Evolutionary conservation across 2,113 vertebrate genomes (phyloP), one percentile per base, ranked within the genome.

Genomic region (Osmerus mordax): DNA sequence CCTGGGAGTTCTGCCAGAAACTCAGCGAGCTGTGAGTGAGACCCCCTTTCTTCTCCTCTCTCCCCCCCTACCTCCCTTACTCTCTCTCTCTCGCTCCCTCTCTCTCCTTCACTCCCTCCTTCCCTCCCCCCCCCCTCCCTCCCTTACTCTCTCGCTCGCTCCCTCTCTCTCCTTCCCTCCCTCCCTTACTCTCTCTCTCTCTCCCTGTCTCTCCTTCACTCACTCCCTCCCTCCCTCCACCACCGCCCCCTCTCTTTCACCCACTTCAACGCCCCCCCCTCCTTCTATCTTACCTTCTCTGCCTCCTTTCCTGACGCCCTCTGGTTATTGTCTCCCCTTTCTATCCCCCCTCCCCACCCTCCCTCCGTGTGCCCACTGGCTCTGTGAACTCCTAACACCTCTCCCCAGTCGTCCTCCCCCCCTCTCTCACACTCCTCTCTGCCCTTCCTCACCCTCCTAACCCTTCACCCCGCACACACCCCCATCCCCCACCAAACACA

Each of bases 1-100:
- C 96, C 90, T 99, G 97, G 97, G 96, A 98, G 86, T 97, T 95
- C 90, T 98, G 97, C 94, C 97, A 97, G 71, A 97, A 96, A 77
- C 97, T 99, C 85, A 92, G 91, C 62, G 92, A 97, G 90, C 96
- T 99, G 97, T 99, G 87, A 95, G 97, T 96, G 87, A 47, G 8
- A 83, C 85, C 15, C 83, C 83, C 91, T 87, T 87, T 84, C 87
- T 90, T 63, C 28, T 9, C 11, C 16, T 41, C 18, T 12, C 12
- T 36, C 28, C 58, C 41, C n/a, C 1, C 61, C n/a, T 25, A 11
- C 69, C 36, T 72, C 36, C 53, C 2, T 36, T 41, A 59, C 65
- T 70, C 78, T 67, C 79, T 79, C 79, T 79, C 76, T 72, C 79
- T 82, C 81, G 61, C 65, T 70, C 78, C 69, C 79, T 79, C 82